Evolutionary conservation across 1,140 invertebrate genomes (phyloP).

Genomic region (Hylaeus volcanicus): DNA sequence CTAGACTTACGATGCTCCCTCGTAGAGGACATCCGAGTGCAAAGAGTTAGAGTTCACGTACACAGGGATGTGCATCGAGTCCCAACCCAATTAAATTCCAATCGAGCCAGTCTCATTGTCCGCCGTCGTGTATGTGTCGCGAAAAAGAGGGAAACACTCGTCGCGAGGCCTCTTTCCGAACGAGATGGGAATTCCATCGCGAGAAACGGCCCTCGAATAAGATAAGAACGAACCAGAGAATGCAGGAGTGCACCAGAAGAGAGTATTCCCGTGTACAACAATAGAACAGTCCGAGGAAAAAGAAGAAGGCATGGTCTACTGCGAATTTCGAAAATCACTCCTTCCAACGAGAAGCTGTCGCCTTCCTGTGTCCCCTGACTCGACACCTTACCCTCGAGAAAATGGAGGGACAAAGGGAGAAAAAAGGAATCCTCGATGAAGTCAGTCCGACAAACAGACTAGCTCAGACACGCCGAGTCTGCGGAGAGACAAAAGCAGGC

Average conservation of each 20-base stretch:
- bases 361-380: background rate
- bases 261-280: background rate
- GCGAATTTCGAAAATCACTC: constrained; percentile 59
- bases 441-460: constrained; percentile 39
- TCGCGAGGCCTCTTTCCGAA: constrained; percentile 23
- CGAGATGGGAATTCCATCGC: constrained; percentile 54
- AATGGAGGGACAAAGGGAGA: background rate
- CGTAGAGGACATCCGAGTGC: no score
- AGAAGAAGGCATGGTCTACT: constrained; percentile 21
- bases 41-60: no score
- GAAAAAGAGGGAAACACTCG: constrained; percentile 38
- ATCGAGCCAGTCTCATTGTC: constrained; percentile 39
- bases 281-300: background rate
- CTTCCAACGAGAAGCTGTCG: background rate
- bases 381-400: background rate
- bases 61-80: no score
- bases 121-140: background rate
- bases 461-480: background rate
- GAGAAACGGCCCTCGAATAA: constrained; percentile 46
- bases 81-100: constrained; percentile 24
- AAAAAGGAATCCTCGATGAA: constrained; percentile 29
- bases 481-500: background rate
- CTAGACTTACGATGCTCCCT: no score
- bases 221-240: constrained; percentile 36
- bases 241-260: background rate